Evolutionary conservation across 1,140 invertebrate genomes (phyloP), one percentile per base, ranked within the genome.

Genomic region (Bradysia coprophila): DNA sequence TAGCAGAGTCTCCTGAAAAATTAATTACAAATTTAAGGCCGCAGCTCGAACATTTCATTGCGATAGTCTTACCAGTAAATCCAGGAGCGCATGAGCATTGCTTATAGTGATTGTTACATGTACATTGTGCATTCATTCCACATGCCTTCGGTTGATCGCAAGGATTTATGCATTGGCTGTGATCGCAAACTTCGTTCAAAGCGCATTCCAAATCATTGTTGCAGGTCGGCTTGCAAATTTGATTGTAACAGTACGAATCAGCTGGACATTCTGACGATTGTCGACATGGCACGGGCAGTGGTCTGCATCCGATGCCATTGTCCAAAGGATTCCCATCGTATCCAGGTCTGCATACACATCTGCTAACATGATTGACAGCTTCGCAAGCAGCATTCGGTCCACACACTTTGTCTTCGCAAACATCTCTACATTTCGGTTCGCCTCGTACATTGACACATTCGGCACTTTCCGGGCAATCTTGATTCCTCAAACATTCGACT

Each of bases 71-170:
- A 45, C 88, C 88, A 37, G 86, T 89, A 56, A 91, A 91, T 34
- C 81, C 81, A 31, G 73, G 64, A 13, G 85, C 83, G 55, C 87
- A 92, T 45, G 71, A 74, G 51, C 88, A 92, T 50, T 76, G 70
- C 54, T 84, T 79, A 2, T 76, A 63, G 52, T 91, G 87, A 55
- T 76, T 78, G 16, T 65, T 62, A n/a, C 79, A 73, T 32, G 67
- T 64, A 54, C 88, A 92, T 40, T 81, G 55, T n/a, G 87, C 81
- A 61, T 92, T 92, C 44, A 89, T 69, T n/a, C 89, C 89, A 63
- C 89, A 93, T 1, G 83, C 67, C 44, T 72, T 72, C 48, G 72
- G 68, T 49, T 78, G 58, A 43, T 73, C 67, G 55, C 89, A 93
- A n/a, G 84, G 80, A 66, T 90, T 78, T 28, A 76, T 61, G 55